Base-by-base conservation (phyloP, 2,113 vertebrate species). In the Donacobius atricapilla region DNA sequence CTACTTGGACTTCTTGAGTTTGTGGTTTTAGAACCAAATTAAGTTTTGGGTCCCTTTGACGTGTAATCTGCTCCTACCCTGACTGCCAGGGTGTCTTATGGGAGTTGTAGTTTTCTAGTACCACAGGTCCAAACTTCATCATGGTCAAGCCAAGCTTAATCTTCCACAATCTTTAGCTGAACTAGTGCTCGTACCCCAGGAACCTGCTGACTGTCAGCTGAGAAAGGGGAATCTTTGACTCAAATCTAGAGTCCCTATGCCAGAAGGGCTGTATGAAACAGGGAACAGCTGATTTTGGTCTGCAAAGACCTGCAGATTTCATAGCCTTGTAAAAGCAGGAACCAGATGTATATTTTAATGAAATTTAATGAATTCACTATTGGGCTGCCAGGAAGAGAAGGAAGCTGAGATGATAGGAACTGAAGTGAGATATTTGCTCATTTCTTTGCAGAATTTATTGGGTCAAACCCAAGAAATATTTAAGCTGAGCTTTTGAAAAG, bases 311-410 rank as follows among this genome's bases (percentile, higher is more conserved):
- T 5, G 3, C 64, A 78, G 86, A 78, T 87, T 90, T 88, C 93
- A 89, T 54, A 66, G 86, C 72, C 89, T 87, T 94, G 76, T 93
- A 95, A 94, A 92, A 88, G 86, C 50, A 83, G 91, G 47, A 92
- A 90, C 94, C 90, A 97, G 92, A 88, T 88, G 88, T 88, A 83
- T 89, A 66, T 80, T 93, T 95, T 94, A 95, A 96, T 94, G 92
- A 94, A 93, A 94, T 89, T 27, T 94, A 90, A 93, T 92, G 83
- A 94, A 66, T 90, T 86, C 80, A n/a, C 19, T 54, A 37, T 64
- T 78, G 64, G 68, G 33, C 90, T 97, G 96, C 94, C 93, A 94
- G 89, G 54, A 81, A 71, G 68, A 68, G 51, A 93, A 86, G 39
- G 76, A 94, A 71, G 64, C 80, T 80, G 86, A 94, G 76, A 90